Conservation (phyloP, 2,888 invertebrate genomes). For the Chamaedrilus cognettii region DNA sequence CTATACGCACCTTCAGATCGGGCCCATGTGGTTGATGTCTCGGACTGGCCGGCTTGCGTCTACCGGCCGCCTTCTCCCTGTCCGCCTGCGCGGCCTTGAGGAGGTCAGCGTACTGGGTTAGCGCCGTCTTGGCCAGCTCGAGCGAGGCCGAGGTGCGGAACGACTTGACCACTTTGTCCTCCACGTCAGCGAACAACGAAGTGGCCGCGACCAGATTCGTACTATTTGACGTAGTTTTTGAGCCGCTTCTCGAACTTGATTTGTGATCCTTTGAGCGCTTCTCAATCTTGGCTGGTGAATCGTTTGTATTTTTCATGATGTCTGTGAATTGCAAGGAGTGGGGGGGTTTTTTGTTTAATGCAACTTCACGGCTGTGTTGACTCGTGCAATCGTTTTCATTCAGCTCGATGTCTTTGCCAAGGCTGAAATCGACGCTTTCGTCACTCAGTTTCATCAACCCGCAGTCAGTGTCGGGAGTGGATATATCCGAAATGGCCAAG, state of each 20-base stretch:
- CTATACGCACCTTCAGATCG: no score
- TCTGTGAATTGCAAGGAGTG: neutral
- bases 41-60: neutral
- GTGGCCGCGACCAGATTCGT: neutral
- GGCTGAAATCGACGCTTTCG: conserved; percentile 7
- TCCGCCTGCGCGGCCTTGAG: conserved; percentile 32
- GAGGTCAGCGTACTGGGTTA: conserved; percentile 36
- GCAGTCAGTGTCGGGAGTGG: conserved; percentile 35
- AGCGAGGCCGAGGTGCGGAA: conserved; percentile 29
- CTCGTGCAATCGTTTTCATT: no score
- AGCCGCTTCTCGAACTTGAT: no score
- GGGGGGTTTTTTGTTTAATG: neutral
- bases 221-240: neutral
- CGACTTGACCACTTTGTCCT: neutral
- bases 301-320: neutral
- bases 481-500: conserved; percentile 33
- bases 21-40: no score
- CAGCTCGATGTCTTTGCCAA: neutral
- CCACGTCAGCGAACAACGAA: no score
- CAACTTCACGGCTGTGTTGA: neutral
- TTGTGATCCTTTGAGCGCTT: neutral
- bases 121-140: conserved; percentile 34
- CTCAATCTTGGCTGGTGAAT: no score
- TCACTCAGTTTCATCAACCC: neutral
- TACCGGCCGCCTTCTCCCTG: neutral